phyloP scores from a whole-genome alignment of 1,140 invertebrate genomes.

The Drosophila rufa region DNA sequence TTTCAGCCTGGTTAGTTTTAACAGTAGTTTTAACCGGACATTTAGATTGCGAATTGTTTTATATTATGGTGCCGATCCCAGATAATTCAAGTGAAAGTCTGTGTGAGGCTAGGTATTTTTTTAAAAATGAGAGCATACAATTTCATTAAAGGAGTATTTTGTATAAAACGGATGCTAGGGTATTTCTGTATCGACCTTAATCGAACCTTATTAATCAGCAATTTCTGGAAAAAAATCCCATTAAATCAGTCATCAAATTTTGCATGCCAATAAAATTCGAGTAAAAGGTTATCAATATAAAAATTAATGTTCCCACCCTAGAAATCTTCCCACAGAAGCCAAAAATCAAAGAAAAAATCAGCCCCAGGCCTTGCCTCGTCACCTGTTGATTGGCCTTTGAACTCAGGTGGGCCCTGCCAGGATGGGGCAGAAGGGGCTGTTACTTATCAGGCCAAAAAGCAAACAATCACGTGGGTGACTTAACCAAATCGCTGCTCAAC shows the following conservation, averaged over 20 bases:
- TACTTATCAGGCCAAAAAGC: conserved; percentile 46
- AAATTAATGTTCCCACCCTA: conserved; percentile 26
- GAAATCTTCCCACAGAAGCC: conserved; percentile 46
- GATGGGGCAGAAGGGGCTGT: neutral
- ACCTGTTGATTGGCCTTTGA: conserved; percentile 60
- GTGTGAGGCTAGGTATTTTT: neutral
- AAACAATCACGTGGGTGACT: conserved; percentile 62
- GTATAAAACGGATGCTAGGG: no score
- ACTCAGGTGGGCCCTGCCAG: conserved; percentile 10
- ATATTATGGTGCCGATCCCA: conserved; percentile 13
- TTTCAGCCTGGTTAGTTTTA: conserved; percentile 41
- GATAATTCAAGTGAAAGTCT: conserved; percentile 10
- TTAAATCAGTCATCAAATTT: conserved; percentile 38
- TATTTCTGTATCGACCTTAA: neutral
- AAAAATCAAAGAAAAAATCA: neutral
- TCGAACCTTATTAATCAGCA: neutral
- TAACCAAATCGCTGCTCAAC: conserved; percentile 37
- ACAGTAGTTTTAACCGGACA: conserved; percentile 65
- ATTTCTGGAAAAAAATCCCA: neutral
- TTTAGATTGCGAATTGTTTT: conserved; percentile 49
- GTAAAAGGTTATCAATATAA: conserved; percentile 17
- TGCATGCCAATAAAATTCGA: conserved; percentile 33
- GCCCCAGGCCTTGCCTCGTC: conserved; percentile 14
- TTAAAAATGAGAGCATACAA: no score
- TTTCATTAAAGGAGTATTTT: neutral